Conservation (phyloP, 2,888 invertebrate genomes). For the Lochmaea capreae region DNA sequence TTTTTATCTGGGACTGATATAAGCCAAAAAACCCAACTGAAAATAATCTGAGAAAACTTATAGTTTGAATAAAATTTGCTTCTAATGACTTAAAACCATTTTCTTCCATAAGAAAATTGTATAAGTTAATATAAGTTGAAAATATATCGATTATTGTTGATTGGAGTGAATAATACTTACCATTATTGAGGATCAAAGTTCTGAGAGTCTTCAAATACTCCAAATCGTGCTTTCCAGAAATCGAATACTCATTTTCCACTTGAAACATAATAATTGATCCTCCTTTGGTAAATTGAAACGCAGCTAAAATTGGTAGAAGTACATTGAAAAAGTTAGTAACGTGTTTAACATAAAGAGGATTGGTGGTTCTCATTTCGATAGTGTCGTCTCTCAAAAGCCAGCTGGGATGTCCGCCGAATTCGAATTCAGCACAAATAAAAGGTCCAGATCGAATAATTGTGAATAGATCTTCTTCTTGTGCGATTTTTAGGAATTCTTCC, state of each 20-base stretch:
- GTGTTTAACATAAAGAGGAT: constrained; percentile 63
- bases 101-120: too few species aligned
- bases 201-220: constrained; percentile 59
- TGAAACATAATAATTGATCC: constrained; percentile 77
- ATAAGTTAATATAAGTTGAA: too few species aligned
- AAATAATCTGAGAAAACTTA: too few species aligned
- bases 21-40: too few species aligned
- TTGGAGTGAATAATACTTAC: too few species aligned
- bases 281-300: constrained; percentile 75
- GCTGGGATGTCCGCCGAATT: constrained; percentile 66
- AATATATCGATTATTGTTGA: too few species aligned
- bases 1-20: too few species aligned
- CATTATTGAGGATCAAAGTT: too few species aligned
- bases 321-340: constrained; percentile 68
- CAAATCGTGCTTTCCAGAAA: constrained; percentile 54
- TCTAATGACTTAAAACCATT: too few species aligned
- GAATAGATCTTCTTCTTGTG: constrained; percentile 80
- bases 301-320: constrained; percentile 67
- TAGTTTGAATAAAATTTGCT: too few species aligned
- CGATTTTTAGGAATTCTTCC: constrained; percentile 76
- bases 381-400: constrained; percentile 60
- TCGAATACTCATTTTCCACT: constrained; percentile 73
- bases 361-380: constrained; percentile 51
- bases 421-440: constrained; percentile 94
- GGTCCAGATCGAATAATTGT: constrained; percentile 90